Evolutionary conservation across 2,113 vertebrate genomes (phyloP).

Genomic region (Leucopsar rothschildi): DNA sequence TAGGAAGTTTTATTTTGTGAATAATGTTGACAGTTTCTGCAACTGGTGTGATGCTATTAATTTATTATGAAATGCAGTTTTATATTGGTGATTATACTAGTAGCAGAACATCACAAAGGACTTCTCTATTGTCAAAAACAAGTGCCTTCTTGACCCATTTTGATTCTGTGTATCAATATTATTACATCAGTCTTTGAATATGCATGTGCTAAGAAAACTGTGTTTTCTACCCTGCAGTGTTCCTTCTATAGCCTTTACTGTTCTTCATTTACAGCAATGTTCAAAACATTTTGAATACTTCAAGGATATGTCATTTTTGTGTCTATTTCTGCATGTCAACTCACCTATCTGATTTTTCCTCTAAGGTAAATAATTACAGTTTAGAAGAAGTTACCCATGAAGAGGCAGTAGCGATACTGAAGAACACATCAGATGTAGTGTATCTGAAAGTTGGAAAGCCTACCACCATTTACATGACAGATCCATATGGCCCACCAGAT

Average conservation of each 20-base stretch:
- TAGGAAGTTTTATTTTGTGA: too few relatives aligned
- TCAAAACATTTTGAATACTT: background rate
- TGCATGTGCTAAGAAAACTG: background rate
- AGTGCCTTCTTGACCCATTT: background rate
- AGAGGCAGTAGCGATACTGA: conserved; percentile 94
- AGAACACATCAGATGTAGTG: conserved; percentile 95
- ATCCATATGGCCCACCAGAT: conserved; percentile 94
- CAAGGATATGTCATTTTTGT: background rate
- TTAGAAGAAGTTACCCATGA: conserved; percentile 97
- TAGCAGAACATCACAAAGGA: background rate
- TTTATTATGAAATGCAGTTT: background rate
- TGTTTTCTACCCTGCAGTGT: background rate
- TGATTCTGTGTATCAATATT: background rate
- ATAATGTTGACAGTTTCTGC: background rate
- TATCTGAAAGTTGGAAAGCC: conserved; percentile 96
- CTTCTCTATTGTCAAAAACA: background rate
- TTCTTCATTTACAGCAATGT: background rate
- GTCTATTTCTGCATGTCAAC: background rate
- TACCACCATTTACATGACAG: conserved; percentile 92
- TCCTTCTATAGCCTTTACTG: background rate
- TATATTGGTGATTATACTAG: background rate
- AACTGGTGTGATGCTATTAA: background rate
- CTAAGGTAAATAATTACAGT: conserved; percentile 94
- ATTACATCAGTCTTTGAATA: background rate
- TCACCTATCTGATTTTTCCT: background rate